phyloP scores from a whole-genome alignment of 2,113 vertebrate genomes.

The Hoplias malabaricus region DNA sequence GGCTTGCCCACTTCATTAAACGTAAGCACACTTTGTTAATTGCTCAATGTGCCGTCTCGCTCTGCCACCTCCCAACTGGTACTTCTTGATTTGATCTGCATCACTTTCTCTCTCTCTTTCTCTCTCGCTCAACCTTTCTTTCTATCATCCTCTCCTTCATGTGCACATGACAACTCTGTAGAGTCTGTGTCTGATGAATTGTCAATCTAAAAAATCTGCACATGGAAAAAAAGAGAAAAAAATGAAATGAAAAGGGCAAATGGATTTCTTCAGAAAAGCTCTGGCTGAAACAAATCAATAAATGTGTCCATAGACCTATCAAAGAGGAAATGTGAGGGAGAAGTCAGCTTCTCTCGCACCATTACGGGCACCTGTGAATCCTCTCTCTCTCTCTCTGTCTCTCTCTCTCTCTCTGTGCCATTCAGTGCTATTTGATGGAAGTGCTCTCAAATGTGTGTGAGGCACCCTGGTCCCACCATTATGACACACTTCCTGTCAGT shows the following conservation, averaged over 20 bases:
- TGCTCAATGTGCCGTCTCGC: constrained; percentile 17
- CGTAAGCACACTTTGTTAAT: constrained; percentile 46
- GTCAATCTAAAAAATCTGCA: constrained; percentile 12
- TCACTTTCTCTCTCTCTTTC: neutral
- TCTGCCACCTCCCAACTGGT: neutral
- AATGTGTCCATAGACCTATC: constrained; percentile 10
- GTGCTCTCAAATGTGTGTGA: neutral
- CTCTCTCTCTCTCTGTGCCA: no score
- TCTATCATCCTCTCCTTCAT: neutral
- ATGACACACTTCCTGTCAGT: constrained; percentile 15
- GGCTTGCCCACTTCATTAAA: constrained; percentile 41
- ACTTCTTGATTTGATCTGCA: neutral
- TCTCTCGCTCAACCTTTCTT: neutral
- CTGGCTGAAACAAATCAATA: constrained; percentile 40
- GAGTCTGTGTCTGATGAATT: neutral
- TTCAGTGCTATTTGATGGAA: neutral
- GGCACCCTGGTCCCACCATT: neutral
- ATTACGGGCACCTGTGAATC: constrained; percentile 5
- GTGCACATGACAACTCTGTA: neutral
- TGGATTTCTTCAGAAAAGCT: constrained; percentile 32
- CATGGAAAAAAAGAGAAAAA: constrained; percentile 28
- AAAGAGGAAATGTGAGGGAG: neutral
- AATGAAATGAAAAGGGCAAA: constrained; percentile 25
- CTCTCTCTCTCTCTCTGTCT: no score
- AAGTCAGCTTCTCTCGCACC: neutral